These are phyloP conservation scores for Heliconius hortense DNA, from an alignment of 2,888 invertebrate genomes.

Conservation along the genomic window DNA sequence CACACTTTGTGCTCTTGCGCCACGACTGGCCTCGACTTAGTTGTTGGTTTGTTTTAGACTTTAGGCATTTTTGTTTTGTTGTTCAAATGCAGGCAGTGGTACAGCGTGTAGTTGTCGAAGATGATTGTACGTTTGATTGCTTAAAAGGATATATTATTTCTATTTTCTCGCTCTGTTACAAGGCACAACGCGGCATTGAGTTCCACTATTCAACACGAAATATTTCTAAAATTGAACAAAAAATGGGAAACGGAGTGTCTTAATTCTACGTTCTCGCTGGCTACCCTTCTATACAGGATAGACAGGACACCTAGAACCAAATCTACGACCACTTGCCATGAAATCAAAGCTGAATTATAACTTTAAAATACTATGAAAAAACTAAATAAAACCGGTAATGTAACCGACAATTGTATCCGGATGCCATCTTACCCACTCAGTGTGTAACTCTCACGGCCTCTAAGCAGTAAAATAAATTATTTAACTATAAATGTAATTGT, in stretches of 20 bases:
- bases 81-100: background rate
- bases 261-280: background rate
- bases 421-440: constrained; percentile 24
- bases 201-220: too few relatives aligned
- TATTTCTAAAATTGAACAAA: too few relatives aligned
- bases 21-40: too few relatives aligned
- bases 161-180: too few relatives aligned
- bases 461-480: constrained; percentile 31
- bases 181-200: too few relatives aligned
- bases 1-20: too few relatives aligned
- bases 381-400: constrained; percentile 32
- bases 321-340: background rate
- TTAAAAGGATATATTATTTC: too few relatives aligned
- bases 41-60: too few relatives aligned
- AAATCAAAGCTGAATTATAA: background rate
- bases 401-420: constrained; percentile 37
- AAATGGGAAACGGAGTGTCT: too few relatives aligned
- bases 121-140: background rate
- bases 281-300: background rate
- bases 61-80: too few relatives aligned
- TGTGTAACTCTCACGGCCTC: constrained; percentile 31
- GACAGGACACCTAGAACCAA: background rate
- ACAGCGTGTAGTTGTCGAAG: background rate
- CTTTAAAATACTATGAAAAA: background rate
- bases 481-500: constrained; percentile 32